phyloP scores from a whole-genome alignment of 2,888 invertebrate species.

The Podabrus alpinus region DNA sequence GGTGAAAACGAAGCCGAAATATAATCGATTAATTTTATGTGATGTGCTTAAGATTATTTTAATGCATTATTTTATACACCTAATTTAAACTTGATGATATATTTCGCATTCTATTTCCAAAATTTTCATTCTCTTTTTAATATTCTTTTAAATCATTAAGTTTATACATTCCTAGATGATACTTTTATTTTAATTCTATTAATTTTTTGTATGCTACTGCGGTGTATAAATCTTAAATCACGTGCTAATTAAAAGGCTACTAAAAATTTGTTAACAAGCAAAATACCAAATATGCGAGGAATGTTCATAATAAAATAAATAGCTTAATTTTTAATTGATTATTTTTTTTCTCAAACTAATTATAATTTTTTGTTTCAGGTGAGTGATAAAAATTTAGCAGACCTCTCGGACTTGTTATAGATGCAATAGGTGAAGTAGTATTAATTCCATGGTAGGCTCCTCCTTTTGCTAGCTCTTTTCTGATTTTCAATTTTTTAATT shows the following conservation, averaged over 20 bases:
- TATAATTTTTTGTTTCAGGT: background rate
- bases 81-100: background rate
- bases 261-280: background rate
- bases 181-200: background rate
- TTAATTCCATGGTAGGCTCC: background rate
- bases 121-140: background rate
- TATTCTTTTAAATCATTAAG: background rate
- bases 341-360: background rate
- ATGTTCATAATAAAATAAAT: background rate
- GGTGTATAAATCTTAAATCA: background rate
- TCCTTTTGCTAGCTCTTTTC: background rate
- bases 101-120: background rate
- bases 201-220: background rate
- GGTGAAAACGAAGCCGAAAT: conserved; percentile 9
- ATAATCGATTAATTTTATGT: conserved; percentile 1
- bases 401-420: background rate
- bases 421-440: background rate
- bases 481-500: background rate
- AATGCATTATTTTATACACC: background rate
- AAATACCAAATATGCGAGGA: background rate
- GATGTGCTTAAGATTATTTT: background rate
- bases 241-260: background rate
- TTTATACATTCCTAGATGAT: background rate
- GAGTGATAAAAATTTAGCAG: background rate
- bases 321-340: background rate